These are phyloP conservation scores for Chymomyza procnemis DNA, from an alignment of 2,888 invertebrate species.

Conservation along the genomic window DNA sequence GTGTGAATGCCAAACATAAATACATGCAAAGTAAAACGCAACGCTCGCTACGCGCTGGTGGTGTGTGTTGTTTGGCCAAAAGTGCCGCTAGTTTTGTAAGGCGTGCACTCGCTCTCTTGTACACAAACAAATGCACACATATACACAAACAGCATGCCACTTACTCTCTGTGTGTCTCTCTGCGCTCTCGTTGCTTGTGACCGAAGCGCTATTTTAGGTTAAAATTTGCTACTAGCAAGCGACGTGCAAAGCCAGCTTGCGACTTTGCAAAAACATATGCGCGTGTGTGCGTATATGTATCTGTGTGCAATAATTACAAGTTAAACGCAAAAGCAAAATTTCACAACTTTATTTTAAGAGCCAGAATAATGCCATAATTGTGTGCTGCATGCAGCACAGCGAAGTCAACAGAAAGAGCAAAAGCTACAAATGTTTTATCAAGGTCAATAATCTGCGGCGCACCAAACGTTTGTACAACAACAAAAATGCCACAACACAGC, in stretches of 20 bases:
- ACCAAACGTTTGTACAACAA: constrained; percentile 7
- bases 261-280: neutral
- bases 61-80: constrained; percentile 55
- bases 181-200: constrained; percentile 40
- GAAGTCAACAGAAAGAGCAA: constrained; percentile 27
- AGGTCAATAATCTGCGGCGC: constrained; percentile 64
- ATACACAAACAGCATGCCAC: neutral
- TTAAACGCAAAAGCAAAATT: neutral
- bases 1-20: neutral
- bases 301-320: constrained; percentile 26
- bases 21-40: neutral
- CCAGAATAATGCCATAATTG: constrained; percentile 14
- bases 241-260: constrained; percentile 35
- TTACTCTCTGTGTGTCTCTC: constrained; percentile 23
- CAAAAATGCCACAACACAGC: neutral
- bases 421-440: constrained; percentile 52
- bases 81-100: constrained; percentile 62
- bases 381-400: constrained; percentile 34
- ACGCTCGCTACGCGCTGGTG: constrained; percentile 7
- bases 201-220: constrained; percentile 64
- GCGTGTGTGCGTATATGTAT: constrained; percentile 6
- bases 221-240: constrained; percentile 53
- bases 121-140: constrained; percentile 10
- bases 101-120: constrained; percentile 45
- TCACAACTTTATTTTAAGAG: constrained; percentile 1